Base-by-base conservation (phyloP, 2,888 invertebrate genomes). In the Colostygia pectinataria region DNA sequence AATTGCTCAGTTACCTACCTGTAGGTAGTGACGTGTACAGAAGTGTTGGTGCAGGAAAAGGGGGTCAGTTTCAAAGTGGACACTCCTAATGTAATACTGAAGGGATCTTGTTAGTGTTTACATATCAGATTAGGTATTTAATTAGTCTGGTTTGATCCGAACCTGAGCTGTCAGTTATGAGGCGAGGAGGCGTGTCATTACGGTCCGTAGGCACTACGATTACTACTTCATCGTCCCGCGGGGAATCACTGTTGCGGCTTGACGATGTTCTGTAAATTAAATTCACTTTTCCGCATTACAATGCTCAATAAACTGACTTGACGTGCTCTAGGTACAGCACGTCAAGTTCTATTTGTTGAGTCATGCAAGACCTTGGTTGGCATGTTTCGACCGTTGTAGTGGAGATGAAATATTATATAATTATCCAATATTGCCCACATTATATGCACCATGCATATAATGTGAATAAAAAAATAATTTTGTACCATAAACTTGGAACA, bases 141-240 rank as follows among this genome's bases (percentile, higher is more conserved):
- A 46, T 45, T 41, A 33, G 29, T 34, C 84, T 83, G 7, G 24
- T 29, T 38, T 42, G 29, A 52, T 42, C 29, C 72, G 60, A 59
- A 93, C 93, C 93, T 84, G 93, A 93, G 83, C 93, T 93, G 80
- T 93, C 93, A 36, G 92, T 93, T 62, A 84, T 90, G 60, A 92
- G 91, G 53, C 92, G 91, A 54, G 91, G 92, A 24, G 91, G 90
- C 46, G 91, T 91, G 63, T 91, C 92, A 59, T 90, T 85, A 8
- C 80, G 78, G 66, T 88, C 87, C 28, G 81, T 77, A 50, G 88
- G 88, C 52, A 88, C 88, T 48, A 86, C 84, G 65, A 87, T 85
- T 32, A 91, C 86, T 55, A 89, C 90, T 74, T 86, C 88, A 61
- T 88, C 87, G 55, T 87, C 88, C 63, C 85, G 73, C 25, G 85